Percentiles rank a stretch among this genome's conserved stretches.
These are phyloP conservation scores for Babyrousa celebensis DNA, from an alignment of 2,797 vertebrate genomes.

Conservation along the genomic window DNA sequence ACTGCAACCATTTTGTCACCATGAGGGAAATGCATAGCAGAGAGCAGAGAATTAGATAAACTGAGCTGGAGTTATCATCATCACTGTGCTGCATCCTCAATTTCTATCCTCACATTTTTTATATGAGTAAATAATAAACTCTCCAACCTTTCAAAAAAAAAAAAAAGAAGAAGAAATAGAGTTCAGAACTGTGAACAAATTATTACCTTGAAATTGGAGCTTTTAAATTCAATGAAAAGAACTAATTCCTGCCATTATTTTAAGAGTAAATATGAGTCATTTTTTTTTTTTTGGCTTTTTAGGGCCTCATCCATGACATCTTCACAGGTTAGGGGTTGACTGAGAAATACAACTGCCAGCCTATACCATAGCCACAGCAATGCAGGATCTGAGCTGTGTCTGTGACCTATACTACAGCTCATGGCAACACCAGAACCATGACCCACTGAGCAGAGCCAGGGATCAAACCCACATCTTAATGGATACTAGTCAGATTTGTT, in stretches of 20 bases:
- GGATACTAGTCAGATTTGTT: too few species aligned
- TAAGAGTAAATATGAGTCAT: not conserved
- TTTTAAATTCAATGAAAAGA: conserved; percentile 3
- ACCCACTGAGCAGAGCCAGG: too few species aligned
- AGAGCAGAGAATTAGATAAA: not conserved
- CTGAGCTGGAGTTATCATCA: not conserved
- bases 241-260: conserved; percentile 32
- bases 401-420: too few species aligned
- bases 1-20: not conserved
- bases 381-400: too few species aligned
- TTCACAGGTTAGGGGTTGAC: too few species aligned
- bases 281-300: too few species aligned
- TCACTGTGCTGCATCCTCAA: not conserved
- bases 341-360: too few species aligned
- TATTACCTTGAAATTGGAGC: not conserved
- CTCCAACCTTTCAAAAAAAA: not conserved
- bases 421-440: too few species aligned
- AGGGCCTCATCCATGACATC: too few species aligned
- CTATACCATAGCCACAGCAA: too few species aligned
- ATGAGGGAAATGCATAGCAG: not conserved
- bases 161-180: not conserved
- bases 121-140: not conserved
- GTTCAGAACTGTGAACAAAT: not conserved
- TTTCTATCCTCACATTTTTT: not conserved
- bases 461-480: too few species aligned